A percentile compares a stretch with the other conserved stretches of the same genome.
These are phyloP conservation scores for Daboia siamensis DNA, from an alignment of 2,113 vertebrate species.

Conservation along the genomic window DNA sequence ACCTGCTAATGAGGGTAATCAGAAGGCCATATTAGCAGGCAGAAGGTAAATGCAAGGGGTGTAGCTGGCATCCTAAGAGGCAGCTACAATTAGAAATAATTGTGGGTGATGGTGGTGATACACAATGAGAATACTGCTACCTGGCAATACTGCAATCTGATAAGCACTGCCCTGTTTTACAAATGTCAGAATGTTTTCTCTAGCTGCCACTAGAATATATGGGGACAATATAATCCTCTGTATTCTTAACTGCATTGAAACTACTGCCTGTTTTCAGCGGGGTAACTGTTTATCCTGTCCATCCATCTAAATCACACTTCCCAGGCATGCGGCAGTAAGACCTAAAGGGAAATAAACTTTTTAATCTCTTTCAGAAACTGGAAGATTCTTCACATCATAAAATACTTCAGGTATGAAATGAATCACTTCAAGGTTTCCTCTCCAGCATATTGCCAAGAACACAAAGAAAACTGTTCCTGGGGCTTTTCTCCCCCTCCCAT, in stretches of 20 bases:
- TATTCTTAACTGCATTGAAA: slow-evolving; percentile 2
- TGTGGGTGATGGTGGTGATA: not conserved
- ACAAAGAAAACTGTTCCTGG: not conserved
- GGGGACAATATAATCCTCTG: slow-evolving; percentile 7
- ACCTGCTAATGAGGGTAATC: slow-evolving; percentile 14
- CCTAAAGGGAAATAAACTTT: slow-evolving; percentile 28
- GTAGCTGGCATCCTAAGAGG: not conserved
- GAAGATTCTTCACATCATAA: slow-evolving; percentile 29
- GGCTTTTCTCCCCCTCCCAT: not conserved
- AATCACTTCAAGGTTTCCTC: slow-evolving; percentile 9
- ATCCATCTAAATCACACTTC: slow-evolving; percentile 24
- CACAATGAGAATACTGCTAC: not conserved
- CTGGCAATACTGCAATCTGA: not conserved
- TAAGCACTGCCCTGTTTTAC: not conserved
- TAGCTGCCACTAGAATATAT: slow-evolving; percentile 25
- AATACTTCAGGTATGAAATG: slow-evolving; percentile 31
- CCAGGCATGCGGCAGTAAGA: slow-evolving; percentile 5
- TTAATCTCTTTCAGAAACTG: slow-evolving; percentile 29
- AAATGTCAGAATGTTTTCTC: not conserved
- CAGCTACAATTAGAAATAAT: slow-evolving; percentile 24
- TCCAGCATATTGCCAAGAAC: not conserved
- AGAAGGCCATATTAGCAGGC: slow-evolving; percentile 4
- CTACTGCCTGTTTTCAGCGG: not conserved
- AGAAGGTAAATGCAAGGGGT: not conserved
- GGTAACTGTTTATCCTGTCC: slow-evolving; percentile 9